Percentiles rank a stretch among this genome's conserved stretches.
Conservation (phyloP, 2,797 vertebrate species). For the Enteromius treurensis region DNA sequence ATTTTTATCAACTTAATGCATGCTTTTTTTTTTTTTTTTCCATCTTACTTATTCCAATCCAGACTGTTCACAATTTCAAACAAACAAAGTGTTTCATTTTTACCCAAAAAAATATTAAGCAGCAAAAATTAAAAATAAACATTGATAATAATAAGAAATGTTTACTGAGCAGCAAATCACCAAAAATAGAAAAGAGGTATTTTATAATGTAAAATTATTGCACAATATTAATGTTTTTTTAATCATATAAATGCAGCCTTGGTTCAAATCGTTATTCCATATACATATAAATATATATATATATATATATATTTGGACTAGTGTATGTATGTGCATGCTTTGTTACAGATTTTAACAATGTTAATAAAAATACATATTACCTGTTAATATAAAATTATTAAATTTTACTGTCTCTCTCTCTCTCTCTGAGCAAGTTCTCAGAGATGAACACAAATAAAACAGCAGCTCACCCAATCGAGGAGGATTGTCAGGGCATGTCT, state of each 20-base stretch:
- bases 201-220: no score
- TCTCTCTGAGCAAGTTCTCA: neutral
- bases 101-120: neutral
- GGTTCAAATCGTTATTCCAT: no score
- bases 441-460: neutral
- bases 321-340: neutral
- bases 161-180: neutral
- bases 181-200: no score
- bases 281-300: no score
- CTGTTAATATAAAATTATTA: neutral
- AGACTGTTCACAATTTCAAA: neutral
- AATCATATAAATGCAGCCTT: no score
- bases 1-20: neutral
- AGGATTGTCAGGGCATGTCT: constrained; percentile 73
- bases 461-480: constrained; percentile 73
- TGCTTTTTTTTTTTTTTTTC: neutral
- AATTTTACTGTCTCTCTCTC: neutral
- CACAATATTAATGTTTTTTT: no score
- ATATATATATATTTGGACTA: no score
- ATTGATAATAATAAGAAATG: neutral
- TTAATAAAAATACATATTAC: neutral
- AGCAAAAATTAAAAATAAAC: neutral
- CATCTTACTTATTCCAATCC: neutral
- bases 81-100: neutral
- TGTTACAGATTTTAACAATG: neutral